These are phyloP conservation scores for Eulemur mongoz DNA, from an alignment of 2,797 vertebrate species.

Conservation along the genomic window DNA sequence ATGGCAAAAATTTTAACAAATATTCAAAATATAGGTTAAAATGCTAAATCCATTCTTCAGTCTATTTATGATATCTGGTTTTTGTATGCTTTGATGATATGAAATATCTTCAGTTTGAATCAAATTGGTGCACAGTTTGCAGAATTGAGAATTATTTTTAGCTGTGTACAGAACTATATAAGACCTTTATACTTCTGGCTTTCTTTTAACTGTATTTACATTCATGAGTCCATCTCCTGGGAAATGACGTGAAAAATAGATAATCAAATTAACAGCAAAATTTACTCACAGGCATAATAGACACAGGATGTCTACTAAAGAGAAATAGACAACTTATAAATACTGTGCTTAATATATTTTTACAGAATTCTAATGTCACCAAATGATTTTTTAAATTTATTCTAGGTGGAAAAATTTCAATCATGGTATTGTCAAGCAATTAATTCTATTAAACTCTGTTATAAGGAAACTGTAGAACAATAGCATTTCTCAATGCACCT, in stretches of 20 bases:
- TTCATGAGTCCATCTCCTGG: not conserved
- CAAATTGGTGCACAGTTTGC: not conserved
- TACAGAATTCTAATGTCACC: not conserved
- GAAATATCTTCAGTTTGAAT: not conserved
- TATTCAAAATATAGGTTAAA: not conserved
- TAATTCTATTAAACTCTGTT: not conserved
- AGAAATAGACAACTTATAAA: not conserved
- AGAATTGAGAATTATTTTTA: not conserved
- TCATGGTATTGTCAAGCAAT: not conserved
- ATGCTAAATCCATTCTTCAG: not conserved
- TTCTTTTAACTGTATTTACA: not conserved
- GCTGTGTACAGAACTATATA: not conserved
- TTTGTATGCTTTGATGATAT: not conserved
- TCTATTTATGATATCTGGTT: not conserved
- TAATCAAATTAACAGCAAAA: not conserved
- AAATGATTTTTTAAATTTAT: not conserved
- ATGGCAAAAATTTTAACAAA: not conserved
- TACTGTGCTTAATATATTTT: not conserved
- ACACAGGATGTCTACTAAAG: not conserved
- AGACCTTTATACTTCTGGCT: not conserved
- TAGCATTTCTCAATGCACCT: not conserved
- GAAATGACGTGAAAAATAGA: not conserved
- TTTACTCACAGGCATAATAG: not conserved
- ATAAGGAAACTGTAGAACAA: not conserved
- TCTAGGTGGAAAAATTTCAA: not conserved